phyloP scores from a whole-genome alignment of 1,140 invertebrate species.

The Tetramorium alpestre region DNA sequence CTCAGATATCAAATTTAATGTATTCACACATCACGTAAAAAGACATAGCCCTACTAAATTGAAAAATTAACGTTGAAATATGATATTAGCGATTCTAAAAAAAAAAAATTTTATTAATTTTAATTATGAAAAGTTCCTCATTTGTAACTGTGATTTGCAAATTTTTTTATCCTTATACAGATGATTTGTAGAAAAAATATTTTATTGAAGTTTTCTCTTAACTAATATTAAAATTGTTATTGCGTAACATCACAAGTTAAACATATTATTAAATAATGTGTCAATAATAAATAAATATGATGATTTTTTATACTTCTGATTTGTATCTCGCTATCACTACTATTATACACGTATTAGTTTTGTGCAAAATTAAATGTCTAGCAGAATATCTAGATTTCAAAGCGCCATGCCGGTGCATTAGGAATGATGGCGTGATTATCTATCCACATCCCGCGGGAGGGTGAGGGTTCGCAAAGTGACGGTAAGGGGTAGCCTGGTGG shows the following conservation, averaged over 20 bases:
- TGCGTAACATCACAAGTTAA: neutral
- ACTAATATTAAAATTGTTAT: neutral
- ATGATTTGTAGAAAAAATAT: neutral
- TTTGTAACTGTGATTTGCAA: neutral
- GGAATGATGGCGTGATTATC: conserved; percentile 76
- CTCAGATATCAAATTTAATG: neutral
- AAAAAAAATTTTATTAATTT: neutral
- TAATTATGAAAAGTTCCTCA: neutral
- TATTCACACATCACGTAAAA: neutral
- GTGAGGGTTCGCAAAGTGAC: conserved; percentile 68
- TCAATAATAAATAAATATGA: neutral
- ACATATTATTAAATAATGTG: neutral
- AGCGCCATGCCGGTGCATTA: conserved; percentile 62
- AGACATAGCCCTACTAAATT: neutral
- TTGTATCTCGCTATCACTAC: neutral
- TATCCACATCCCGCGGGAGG: conserved; percentile 69
- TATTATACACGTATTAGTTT: neutral
- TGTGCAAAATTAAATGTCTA: neutral
- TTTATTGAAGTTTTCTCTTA: neutral
- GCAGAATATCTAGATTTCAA: conserved; percentile 26
- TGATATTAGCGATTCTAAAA: neutral
- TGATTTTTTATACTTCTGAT: neutral
- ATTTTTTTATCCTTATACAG: neutral
- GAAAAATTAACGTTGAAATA: neutral
- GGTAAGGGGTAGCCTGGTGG: conserved; percentile 69